phyloP scores from a whole-genome alignment of 1,140 invertebrate species.

The Drosophila sp. region DNA sequence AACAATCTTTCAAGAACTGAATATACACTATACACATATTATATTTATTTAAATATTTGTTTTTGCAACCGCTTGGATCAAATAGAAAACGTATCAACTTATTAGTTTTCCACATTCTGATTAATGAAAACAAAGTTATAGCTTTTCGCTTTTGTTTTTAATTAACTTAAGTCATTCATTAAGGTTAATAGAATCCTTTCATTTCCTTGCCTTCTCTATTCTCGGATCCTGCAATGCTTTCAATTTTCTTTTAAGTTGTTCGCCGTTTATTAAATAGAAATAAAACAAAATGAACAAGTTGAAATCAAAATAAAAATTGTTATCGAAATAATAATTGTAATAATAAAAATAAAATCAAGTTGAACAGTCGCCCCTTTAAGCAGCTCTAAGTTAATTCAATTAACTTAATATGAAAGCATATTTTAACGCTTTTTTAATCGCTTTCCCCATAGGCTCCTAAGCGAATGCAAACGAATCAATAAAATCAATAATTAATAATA shows the following conservation, averaged over 20 bases:
- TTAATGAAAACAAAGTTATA: no score
- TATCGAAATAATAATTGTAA: constrained; percentile 51
- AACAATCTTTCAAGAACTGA: no score
- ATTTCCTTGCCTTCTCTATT: background rate
- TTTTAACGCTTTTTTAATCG: constrained; percentile 51
- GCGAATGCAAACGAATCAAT: constrained; percentile 41
- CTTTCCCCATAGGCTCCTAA: constrained; percentile 46
- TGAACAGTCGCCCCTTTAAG: constrained; percentile 49
- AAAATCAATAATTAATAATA: constrained; percentile 48
- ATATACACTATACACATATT: no score
- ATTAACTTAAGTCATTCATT: background rate
- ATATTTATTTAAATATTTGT: no score
- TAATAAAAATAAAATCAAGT: constrained; percentile 51
- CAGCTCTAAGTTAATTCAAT: constrained; percentile 68
- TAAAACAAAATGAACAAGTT: constrained; percentile 38
- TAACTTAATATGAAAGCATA: constrained; percentile 55
- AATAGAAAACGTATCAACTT: no score
- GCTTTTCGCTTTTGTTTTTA: background rate
- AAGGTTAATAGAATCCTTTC: background rate
- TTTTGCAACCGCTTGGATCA: no score
- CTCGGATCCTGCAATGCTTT: background rate
- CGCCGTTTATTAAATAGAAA: constrained; percentile 2
- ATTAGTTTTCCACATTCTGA: no score
- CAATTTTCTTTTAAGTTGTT: constrained; percentile 1
- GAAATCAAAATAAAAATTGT: constrained; percentile 65